Percentiles rank a stretch among this genome's conserved stretches.
Evolutionary conservation across 1,140 invertebrate genomes (phyloP).

Genomic region (Pogonomyrmex barbatus): DNA sequence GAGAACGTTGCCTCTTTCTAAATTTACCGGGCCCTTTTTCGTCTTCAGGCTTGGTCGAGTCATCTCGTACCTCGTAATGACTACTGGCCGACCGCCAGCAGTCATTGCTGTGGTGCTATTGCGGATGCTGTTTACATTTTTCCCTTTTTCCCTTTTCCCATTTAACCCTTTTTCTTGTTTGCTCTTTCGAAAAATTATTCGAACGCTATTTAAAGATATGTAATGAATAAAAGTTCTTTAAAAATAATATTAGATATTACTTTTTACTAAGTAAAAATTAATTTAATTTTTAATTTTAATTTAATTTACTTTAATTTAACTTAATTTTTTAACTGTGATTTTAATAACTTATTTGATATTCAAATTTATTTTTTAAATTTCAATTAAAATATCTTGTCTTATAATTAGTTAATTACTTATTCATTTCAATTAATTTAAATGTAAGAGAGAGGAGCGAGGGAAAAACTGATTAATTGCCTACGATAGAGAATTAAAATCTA

Average conservation of each 20-base stretch:
- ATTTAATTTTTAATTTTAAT: too few species aligned
- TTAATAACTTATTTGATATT: background rate
- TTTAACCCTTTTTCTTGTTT: background rate
- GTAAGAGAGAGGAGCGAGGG: background rate
- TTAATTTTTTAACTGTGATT: background rate
- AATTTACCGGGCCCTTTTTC: constrained; percentile 25
- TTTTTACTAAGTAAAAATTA: too few species aligned
- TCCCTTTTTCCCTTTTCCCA: background rate
- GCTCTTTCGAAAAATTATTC: background rate
- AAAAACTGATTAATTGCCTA: background rate
- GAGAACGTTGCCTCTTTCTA: constrained; percentile 56
- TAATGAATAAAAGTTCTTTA: too few species aligned
- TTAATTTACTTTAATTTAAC: too few species aligned
- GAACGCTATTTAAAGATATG: background rate
- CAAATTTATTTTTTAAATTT: background rate
- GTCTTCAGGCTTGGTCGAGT: constrained; percentile 6
- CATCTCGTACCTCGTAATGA: constrained; percentile 37
- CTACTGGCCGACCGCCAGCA: constrained; percentile 32
- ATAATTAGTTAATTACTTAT: background rate
- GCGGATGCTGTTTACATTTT: constrained; percentile 36
- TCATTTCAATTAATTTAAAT: background rate
- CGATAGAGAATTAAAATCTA: background rate
- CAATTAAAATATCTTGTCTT: background rate
- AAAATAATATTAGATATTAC: too few species aligned
- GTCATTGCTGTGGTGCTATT: constrained; percentile 9